phyloP scores from a whole-genome alignment of 1,140 invertebrate genomes.

The Drosophila parvula region DNA sequence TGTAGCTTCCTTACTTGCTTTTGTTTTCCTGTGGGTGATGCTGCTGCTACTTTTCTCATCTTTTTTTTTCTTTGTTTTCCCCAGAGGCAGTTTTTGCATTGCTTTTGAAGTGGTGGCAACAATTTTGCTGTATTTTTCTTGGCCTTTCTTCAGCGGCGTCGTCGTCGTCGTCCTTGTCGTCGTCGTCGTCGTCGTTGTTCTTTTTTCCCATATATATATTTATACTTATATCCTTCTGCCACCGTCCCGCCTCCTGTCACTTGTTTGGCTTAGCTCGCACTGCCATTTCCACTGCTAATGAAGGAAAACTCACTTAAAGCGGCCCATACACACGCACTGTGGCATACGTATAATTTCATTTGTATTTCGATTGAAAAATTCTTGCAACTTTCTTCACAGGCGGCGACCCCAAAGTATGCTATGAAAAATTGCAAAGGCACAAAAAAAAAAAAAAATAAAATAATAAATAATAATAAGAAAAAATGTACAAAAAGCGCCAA shows the following conservation, averaged over 20 bases:
- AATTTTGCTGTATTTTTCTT: conserved; percentile 31
- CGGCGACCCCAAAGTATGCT: conserved; percentile 48
- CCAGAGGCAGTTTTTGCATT: conserved; percentile 38
- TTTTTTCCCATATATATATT: too few relatives aligned
- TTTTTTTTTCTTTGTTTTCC: conserved; percentile 5
- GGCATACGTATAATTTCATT: conserved; percentile 62
- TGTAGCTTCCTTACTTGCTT: neutral
- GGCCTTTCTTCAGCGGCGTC: neutral
- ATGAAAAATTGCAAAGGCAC: conserved; percentile 51
- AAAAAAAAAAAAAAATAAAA: conserved; percentile 2
- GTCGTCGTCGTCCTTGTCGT: too few relatives aligned
- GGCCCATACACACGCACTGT: conserved; percentile 1
- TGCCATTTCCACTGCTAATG: conserved; percentile 49
- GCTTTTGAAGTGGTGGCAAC: conserved; percentile 54
- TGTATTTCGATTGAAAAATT: conserved; percentile 72
- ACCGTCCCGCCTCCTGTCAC: conserved; percentile 16
- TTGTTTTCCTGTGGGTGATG: conserved; percentile 7
- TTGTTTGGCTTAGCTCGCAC: conserved; percentile 20
- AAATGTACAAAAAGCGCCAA: neutral
- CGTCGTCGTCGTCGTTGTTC: too few relatives aligned
- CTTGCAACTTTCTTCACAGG: conserved; percentile 16
- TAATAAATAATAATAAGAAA: neutral
- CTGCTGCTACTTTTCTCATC: conserved; percentile 2
- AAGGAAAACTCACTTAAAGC: conserved; percentile 58
- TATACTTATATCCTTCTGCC: neutral